Base-by-base conservation (phyloP, 2,113 vertebrate genomes). In the Numenius arquata region DNA sequence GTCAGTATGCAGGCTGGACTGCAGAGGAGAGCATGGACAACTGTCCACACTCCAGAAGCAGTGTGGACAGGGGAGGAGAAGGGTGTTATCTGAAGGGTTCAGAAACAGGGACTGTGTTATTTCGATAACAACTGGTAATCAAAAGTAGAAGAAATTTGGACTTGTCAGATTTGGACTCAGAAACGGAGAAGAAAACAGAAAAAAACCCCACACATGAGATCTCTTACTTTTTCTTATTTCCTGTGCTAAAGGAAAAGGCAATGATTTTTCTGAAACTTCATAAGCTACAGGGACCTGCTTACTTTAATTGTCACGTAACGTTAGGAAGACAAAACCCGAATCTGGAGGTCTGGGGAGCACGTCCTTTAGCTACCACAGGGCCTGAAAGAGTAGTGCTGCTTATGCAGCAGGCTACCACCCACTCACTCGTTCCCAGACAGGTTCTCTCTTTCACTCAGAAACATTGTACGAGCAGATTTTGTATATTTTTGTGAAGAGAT, bases 351-450 rank as follows among this genome's bases (percentile, higher is more conserved):
- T 41, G 45, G 52, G 55, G 89, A 77, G 32, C 22, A 20, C 2
- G 6, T 71, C 68, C 68, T 80, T 86, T 6, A 86, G 83, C 41
- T 67, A 12, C 73, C 74, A 59, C 72, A 66, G 72, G 61, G 75
- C 62, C 36, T 61, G 53, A 26, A 65, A 68, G 70, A 76, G 58
- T 40, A 68, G 67, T 6, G 20, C 17, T 45, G 75, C 65, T 71
- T 55, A 21, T 12, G 65, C 50, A 93, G 86, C 32, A 7, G 53
- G 50, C 76, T 95, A 23, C 79, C 89, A 84, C 94, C 91, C 83
- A 88, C 80, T 73, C 87, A 8, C 34, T 74, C 47, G 5, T 78
- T 71, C 68, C 68, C 84, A 93, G n/a, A 22, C 59, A 84, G 12
- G 36, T 40, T 80, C 32, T 2, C 56, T 62, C 78, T 43, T 77